Base-by-base conservation (phyloP, 2,888 invertebrate species). In the Xylota sylvarum region DNA sequence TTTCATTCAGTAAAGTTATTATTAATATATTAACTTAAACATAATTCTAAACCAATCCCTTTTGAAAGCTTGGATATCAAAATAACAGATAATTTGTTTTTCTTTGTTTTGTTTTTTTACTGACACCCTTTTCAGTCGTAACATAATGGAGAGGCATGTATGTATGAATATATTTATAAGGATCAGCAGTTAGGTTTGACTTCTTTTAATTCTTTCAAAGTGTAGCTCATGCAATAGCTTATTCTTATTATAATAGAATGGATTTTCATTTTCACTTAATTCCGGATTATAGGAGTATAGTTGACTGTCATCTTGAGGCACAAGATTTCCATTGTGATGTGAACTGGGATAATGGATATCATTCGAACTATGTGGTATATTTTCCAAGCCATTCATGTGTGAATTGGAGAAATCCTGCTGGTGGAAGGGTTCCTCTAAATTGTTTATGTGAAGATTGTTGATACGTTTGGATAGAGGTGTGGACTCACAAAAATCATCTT, bases 381-480 rank as follows among this genome's bases (percentile, higher is more conserved):
- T 73, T 81, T 70, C 90, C 87, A 70, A 85, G 88, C 70, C 64
- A 56, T 67, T 73, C 62, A 86, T 65, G 40, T 60, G 77, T 43
- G 73, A 62, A 27, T 60, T 60, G 1, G 79, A 40, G 60, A 78
- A 79, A 60, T 88, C 87, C 27, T 78, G 85, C n/a, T 84, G 77
- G n/a, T 73, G 43, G 19, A 76, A 67, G 14, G 67, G 23, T 12
- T 83, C 70, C 2, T 78, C 84, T 50, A 81, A 60, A 91, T 94
- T 94, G 91, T 96, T 96, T 89, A 97, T 95, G 90, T 97, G 97
- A 67, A 98, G 94, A 93, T 97, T 97, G 92, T 97, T 97, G 89
- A 98, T 97, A 90, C 97, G 94, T 92, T 98, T 98, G 12, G 97
- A 97, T 69, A 98, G 93, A 70, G 98, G 97, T 94, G 96, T 96